These are phyloP conservation scores for Macaria liturata DNA, from an alignment of 2,888 invertebrate species.

Conservation along the genomic window DNA sequence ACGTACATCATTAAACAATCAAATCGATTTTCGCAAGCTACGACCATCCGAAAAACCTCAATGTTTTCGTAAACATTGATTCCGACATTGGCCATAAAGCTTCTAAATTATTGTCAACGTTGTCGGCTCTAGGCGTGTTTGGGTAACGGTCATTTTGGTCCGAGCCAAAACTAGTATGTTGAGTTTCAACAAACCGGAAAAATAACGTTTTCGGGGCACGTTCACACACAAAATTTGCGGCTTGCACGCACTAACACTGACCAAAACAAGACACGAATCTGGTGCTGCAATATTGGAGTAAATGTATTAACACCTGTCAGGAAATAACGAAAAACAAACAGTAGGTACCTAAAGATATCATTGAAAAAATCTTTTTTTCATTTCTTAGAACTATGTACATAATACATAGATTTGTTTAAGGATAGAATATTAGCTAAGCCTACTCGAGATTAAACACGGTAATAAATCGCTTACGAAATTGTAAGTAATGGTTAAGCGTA, in stretches of 20 bases:
- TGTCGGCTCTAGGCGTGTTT: conserved; percentile 44
- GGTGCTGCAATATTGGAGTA: conserved; percentile 8
- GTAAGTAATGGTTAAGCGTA: background rate
- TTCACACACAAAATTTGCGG: conserved; percentile 44
- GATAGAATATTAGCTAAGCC: too few relatives aligned
- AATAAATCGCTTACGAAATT: background rate
- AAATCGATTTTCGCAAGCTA: conserved; percentile 22
- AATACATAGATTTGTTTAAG: too few relatives aligned
- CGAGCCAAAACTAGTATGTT: conserved; percentile 61
- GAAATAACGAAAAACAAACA: conserved; percentile 6
- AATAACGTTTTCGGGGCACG: conserved; percentile 76
- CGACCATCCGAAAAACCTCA: conserved; percentile 15
- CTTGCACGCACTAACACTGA: conserved; percentile 50
- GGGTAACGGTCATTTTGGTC: conserved; percentile 60
- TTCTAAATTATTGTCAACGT: conserved; percentile 20
- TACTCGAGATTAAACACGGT: too few relatives aligned
- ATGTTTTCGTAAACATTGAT: conserved; percentile 19
- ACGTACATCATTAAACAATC: conserved; percentile 23
- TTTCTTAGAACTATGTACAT: too few relatives aligned
- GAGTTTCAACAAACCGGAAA: conserved; percentile 65
- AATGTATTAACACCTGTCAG: conserved; percentile 7
- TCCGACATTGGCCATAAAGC: conserved; percentile 19
- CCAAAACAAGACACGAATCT: conserved; percentile 64
- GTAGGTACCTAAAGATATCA: too few relatives aligned
- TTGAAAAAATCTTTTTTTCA: too few relatives aligned